These are phyloP conservation scores for Phoebastria nigripes DNA, from an alignment of 2,797 vertebrate species.

Conservation along the genomic window DNA sequence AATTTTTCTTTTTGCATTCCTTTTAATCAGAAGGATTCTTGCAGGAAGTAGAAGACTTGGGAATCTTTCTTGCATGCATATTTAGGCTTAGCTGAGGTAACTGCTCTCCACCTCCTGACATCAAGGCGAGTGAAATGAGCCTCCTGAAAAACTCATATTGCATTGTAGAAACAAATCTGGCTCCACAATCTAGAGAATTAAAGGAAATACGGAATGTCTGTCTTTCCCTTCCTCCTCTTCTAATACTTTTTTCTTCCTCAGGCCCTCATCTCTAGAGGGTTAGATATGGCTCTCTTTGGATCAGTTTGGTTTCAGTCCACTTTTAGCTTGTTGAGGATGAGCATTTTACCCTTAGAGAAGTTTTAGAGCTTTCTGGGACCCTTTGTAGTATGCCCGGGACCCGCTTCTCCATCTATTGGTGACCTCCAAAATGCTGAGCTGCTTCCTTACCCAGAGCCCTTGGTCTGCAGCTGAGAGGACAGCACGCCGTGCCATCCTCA, in stretches of 20 bases:
- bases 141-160: neutral
- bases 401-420: neutral
- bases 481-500: accelerated
- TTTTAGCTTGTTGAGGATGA: neutral
- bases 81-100: neutral
- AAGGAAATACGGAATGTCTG: neutral
- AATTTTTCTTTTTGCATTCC: neutral
- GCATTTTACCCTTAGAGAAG: neutral
- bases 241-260: neutral
- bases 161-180: neutral
- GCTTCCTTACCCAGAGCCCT: neutral
- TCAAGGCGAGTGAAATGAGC: neutral
- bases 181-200: neutral
- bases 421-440: neutral
- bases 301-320: neutral
- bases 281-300: accelerated
- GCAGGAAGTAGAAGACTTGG: neutral
- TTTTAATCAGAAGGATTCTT: neutral
- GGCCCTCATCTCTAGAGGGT: neutral
- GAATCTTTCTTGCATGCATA: neutral
- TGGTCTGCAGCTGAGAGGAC: accelerated
- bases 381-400: neutral
- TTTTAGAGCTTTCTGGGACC: neutral
- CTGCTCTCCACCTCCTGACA: neutral
- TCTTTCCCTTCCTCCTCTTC: neutral